Base-by-base conservation (phyloP, 2,797 vertebrate species). In the Alectoris magna region DNA sequence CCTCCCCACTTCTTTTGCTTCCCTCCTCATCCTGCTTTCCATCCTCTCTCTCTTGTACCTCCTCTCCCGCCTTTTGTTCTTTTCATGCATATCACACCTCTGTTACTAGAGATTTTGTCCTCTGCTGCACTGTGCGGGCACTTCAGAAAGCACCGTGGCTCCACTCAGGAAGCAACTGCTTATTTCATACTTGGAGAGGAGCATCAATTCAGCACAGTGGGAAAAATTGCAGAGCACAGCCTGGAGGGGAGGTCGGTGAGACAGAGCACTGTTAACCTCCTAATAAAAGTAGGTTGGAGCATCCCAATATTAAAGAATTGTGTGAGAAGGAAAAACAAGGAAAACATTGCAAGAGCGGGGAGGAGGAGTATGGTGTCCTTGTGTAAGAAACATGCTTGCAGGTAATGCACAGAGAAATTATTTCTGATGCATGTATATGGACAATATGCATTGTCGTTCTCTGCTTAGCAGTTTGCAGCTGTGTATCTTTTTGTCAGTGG, bases 211-310 rank as follows among this genome's bases (percentile, higher is more conserved):
- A 84, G 75, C 90, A 49, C 88, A 80, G 87, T 34, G 4, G 91
- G 94, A 75, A 60, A 91, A 95, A 91, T 82, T 90, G 77, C 59
- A 51, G 90, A 94, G 90, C 49, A 31, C 60, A 94, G 92, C 89
- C 91, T 67, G 48, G n/a, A 80, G 78, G 87, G 82, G 73, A 95
- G 90, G 77, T 81, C 66, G 51, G 48, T 88, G 94, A 91, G 96
- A 91, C 24, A 92, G 74, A 96, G 87, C 75, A 66, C 49, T 72
- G 55, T 91, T 96, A 97, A 91, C 90, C 80, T 97, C 93, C 87
- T 94, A 75, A 93, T 82, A 80, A 93, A 95, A 96, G 58, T 46
- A 90, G 77, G 82, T 88, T 84, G 84, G 77, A 81, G 39, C 49
- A 93, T 84, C 51, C 56, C 72, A 55, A 80, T 90, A 62, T 70